Evolutionary conservation across 2,888 invertebrate species (phyloP), one percentile per base, ranked within the genome.

Genomic region (Serrognathus titanus): DNA sequence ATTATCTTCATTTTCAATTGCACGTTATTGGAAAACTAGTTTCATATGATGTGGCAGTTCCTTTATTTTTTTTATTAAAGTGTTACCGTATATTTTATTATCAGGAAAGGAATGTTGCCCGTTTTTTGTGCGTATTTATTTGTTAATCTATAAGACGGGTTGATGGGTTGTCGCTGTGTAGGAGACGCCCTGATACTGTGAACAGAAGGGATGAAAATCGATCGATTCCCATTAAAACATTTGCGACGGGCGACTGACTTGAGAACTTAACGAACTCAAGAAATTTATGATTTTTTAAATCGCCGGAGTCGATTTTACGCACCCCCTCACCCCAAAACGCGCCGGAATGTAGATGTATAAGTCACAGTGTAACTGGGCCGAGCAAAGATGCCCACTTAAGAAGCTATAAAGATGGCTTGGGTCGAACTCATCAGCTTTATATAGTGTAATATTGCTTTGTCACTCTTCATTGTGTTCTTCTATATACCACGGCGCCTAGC

Each of bases 121-220:
- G 62, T 62, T 71, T 67, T 65, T 66, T 66, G 68, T 7, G 4
- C 67, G 69, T 70, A 70, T 73, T 71, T 71, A 70, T 71, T 70
- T 72, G 67, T 69, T 68, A 67, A 72, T 73, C 66, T 70, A 71
- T 71, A 70, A 71, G 59, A 67, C 61, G 66, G 66, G 65, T 65
- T 65, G 65, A 64, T 60, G 63, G 43, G 10, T 10, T 43, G 10
- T n/a, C 43, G 43, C 10, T 13, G 8, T 43, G 24, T 31, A 31
- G 24, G 24, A 31, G 24, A 31, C 24, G 12, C 43, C 43, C 43
- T 43, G 13, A 43, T 9, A 43, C 2, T 43, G 43, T 43, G 43
- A 11, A 43, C 43, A 20, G 43, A 16, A 39, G 43, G 43, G 43
- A 43, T 43, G 38, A 49, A 48, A 38, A 49, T 50, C 54, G 54